Percentiles rank a stretch among this genome's conserved stretches.
Evolutionary conservation across 2,797 vertebrate species (phyloP).

Genomic region (Galago senegalensis): DNA sequence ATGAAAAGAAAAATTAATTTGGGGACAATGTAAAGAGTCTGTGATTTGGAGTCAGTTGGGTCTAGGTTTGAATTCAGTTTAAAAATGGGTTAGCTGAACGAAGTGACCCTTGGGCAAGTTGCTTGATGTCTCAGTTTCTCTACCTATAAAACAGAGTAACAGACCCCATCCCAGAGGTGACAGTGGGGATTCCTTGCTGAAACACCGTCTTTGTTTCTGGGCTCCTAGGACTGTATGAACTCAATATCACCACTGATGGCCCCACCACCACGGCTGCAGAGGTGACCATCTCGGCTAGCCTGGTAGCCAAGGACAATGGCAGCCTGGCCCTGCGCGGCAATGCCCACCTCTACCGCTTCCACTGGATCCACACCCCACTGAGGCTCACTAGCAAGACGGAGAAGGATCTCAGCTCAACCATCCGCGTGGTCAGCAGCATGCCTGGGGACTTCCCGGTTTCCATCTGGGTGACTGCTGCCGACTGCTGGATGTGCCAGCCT

Average conservation of each 20-base stretch:
- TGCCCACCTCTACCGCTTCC: conserved; percentile 83
- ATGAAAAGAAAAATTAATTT: not conserved
- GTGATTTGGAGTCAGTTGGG: not conserved
- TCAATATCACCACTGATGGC: conserved; percentile 85
- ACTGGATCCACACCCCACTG: conserved; percentile 89
- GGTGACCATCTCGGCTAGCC: conserved; percentile 82
- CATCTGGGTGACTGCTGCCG: conserved; percentile 86
- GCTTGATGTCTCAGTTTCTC: not conserved
- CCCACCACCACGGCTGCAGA: conserved; percentile 87
- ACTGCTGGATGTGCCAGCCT: conserved; percentile 85
- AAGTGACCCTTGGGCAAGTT: not conserved
- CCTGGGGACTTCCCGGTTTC: conserved; percentile 85
- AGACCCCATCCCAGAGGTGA: not conserved
- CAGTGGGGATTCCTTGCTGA: not conserved
- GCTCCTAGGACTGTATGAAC: conserved; percentile 82
- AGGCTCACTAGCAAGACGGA: conserved; percentile 85
- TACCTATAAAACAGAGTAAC: fast-evolving
- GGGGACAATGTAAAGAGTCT: not conserved
- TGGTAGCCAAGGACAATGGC: conserved; percentile 74
- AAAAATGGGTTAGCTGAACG: not conserved
- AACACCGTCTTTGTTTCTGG: conserved; percentile 41
- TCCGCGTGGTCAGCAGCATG: conserved; percentile 75
- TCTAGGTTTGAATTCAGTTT: not conserved
- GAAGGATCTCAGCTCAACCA: conserved; percentile 56
- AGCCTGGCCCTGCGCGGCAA: not conserved